Base-by-base conservation (phyloP, 2,888 invertebrate species). In the Ochropleura leucogaster region DNA sequence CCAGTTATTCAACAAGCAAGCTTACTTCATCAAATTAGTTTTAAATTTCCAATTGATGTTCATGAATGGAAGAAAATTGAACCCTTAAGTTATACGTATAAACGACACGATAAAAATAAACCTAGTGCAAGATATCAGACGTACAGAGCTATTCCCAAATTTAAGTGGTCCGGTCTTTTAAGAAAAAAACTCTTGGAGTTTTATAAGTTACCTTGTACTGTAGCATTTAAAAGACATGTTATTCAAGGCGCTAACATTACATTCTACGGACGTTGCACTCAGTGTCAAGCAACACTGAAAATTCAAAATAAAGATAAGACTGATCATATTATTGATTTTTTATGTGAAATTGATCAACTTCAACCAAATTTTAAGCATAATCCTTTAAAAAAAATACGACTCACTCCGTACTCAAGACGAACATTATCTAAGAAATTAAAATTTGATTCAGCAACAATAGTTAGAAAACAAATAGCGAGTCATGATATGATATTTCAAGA, bases 91-190 rank as follows among this genome's bases (percentile, higher is more conserved):
- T 72, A 76, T 72, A 76, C 75, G 71, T 75, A 75, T 75, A 75
- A 75, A 75, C 71, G 75, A 75, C 71, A 75, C 72, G 75, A 76
- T 76, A 76, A 76, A 76, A 76, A 76, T 72, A 76, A 76, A 76
- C 75, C 72, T 72, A 72, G 72, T 72, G 67, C 72, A 76, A 72
- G 72, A 76, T 74, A 74, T 70, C 74, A 74, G 74, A 74, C 74
- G 74, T 74, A 74, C 74, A 74, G 74, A 70, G 74, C 74, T 74
- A 70, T 74, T 74, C 74, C 74, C 70, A 74, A 74, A 74, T 74
- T 70, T 74, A 74, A 74, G 74, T 70, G 74, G 74, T 74, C 74
- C 74, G 70, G 74, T 74, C 74, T 74, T 74, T 74, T 74, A 74
- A 74, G 74, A 69, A 69, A 74, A 74, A 74, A 74, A 74, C 74